A percentile compares a stretch with the other conserved stretches of the same genome.
Evolutionary conservation across 2,888 invertebrate genomes (phyloP).

Genomic region (Carterocephalus palaemon): DNA sequence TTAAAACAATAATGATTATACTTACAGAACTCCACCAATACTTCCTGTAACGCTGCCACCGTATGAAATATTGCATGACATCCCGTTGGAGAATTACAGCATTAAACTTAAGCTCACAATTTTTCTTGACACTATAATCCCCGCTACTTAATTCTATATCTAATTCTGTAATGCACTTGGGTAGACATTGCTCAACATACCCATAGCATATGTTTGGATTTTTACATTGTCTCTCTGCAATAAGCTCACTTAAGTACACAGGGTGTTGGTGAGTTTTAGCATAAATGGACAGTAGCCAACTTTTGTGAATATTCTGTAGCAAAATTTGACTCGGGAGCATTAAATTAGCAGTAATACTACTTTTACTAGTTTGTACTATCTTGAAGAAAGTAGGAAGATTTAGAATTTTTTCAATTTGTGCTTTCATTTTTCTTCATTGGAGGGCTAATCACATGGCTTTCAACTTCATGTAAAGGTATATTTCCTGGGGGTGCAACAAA

Average conservation of each 20-base stretch:
- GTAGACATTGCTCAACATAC: constrained; percentile 16
- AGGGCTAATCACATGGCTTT: constrained; percentile 37
- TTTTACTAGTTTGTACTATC: constrained; percentile 35
- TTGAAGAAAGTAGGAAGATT: constrained; percentile 53
- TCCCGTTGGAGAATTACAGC: constrained; percentile 66
- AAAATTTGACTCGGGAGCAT: constrained; percentile 52
- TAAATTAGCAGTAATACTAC: constrained; percentile 40
- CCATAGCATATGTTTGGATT: constrained; percentile 16
- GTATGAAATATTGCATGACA: constrained; percentile 83
- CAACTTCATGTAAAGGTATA: constrained; percentile 82
- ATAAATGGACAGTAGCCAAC: constrained; percentile 56
- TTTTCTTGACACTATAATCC: constrained; percentile 34
- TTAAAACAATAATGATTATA: constrained; percentile 24
- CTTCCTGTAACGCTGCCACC: constrained; percentile 87
- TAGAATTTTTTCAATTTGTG: constrained; percentile 49
- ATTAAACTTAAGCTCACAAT: constrained; percentile 53
- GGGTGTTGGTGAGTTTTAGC: constrained; percentile 52
- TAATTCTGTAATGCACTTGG: constrained; percentile 33
- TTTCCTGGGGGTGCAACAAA: constrained; percentile 95
- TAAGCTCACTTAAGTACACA: constrained; percentile 43
- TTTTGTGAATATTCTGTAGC: constrained; percentile 53
- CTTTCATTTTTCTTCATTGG: constrained; percentile 59
- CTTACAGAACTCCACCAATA: constrained; percentile 91
- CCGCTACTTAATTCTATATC: constrained; percentile 36
- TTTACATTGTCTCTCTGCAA: constrained; percentile 20